phyloP scores from a whole-genome alignment of 2,888 invertebrate genomes.

The Nephrotoma flavescens region DNA sequence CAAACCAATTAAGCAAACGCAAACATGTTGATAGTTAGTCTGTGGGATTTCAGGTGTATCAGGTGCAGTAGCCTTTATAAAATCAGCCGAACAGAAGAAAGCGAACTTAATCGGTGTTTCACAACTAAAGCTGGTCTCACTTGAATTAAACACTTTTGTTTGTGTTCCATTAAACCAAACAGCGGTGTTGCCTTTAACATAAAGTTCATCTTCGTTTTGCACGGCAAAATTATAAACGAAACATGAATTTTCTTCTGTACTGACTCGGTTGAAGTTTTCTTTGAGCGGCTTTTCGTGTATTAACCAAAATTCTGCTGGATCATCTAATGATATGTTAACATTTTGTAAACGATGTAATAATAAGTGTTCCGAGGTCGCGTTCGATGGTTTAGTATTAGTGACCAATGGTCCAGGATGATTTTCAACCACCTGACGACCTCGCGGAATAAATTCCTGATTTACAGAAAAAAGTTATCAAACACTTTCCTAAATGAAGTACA shows the following conservation, averaged over 20 bases:
- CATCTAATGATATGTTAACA: constrained; percentile 54
- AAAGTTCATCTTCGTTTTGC: constrained; percentile 71
- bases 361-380: constrained; percentile 42
- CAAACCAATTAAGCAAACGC: constrained; percentile 25
- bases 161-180: constrained; percentile 55
- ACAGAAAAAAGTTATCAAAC: background rate
- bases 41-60: constrained; percentile 21
- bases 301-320: constrained; percentile 37
- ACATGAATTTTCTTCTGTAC: constrained; percentile 13
- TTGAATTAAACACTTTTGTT: constrained; percentile 6
- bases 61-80: constrained; percentile 33
- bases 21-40: constrained; percentile 20
- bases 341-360: constrained; percentile 58
- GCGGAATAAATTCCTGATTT: constrained; percentile 69
- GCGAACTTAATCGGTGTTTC: constrained; percentile 72
- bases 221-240: constrained; percentile 27
- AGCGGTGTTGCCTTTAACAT: constrained; percentile 69
- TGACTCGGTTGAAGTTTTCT: constrained; percentile 3
- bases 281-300: constrained; percentile 31
- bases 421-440: constrained; percentile 65
- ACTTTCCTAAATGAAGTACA: background rate
- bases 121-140: constrained; percentile 54
- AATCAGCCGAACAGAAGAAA: constrained; percentile 49
- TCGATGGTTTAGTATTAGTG: constrained; percentile 30
- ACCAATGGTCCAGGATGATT: constrained; percentile 59